Evolutionary conservation across 2,888 invertebrate species (phyloP).

Genomic region (Caenorhabditis sp.): DNA sequence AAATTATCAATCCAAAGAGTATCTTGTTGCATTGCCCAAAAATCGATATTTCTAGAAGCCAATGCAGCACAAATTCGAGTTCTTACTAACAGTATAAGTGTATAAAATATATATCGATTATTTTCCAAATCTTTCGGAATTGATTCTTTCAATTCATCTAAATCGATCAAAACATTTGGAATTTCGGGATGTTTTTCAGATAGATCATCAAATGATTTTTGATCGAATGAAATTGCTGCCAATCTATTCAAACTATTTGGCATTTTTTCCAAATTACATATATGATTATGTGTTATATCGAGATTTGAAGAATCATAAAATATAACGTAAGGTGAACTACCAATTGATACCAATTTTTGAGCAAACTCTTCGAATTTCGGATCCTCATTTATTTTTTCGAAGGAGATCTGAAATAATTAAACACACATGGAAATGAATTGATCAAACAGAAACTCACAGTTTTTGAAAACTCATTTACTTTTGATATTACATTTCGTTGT

Average conservation of each 20-base stretch:
- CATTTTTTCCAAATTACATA: conserved; percentile 51
- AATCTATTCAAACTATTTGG: conserved; percentile 32
- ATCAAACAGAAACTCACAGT: conserved; percentile 24
- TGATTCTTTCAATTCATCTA: conserved; percentile 24
- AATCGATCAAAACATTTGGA: conserved; percentile 41
- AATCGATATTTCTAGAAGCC: conserved; percentile 37
- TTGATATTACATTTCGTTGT: conserved; percentile 34
- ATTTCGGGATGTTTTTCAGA: conserved; percentile 33
- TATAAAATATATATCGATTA: conserved; percentile 47
- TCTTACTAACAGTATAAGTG: conserved; percentile 42
- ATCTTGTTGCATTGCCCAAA: conserved; percentile 59
- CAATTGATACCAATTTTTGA: conserved; percentile 27
- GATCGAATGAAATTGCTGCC: conserved; percentile 42
- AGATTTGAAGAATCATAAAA: conserved; percentile 50
- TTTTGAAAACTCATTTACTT: conserved; percentile 33
- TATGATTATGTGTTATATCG: conserved; percentile 48
- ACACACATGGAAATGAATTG: background rate
- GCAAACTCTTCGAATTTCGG: conserved; percentile 33
- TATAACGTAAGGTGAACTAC: conserved; percentile 39
- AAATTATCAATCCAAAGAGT: conserved; percentile 52
- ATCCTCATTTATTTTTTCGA: conserved; percentile 34
- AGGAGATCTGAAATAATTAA: conserved; percentile 22
- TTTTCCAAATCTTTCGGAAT: conserved; percentile 37
- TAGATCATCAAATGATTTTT: conserved; percentile 27
- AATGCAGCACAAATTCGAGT: conserved; percentile 42